phyloP scores from a whole-genome alignment of 2,888 invertebrate genomes.

The Heliconius aoede region DNA sequence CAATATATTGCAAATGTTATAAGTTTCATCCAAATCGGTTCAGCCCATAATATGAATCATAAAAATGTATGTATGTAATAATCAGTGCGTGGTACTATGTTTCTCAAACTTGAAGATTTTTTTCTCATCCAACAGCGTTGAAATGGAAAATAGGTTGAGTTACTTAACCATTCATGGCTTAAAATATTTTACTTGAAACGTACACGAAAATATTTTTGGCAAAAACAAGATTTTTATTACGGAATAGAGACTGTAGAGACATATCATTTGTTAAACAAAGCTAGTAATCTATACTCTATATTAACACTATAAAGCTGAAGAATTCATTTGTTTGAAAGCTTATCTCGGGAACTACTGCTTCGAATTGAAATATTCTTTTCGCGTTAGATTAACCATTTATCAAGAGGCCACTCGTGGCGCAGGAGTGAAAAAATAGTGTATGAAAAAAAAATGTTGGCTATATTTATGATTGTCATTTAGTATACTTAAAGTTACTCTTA shows the following conservation, averaged over 20 bases:
- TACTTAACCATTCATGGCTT: neutral
- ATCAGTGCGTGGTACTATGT: constrained; percentile 56
- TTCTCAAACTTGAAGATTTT: constrained; percentile 49
- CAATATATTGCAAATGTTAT: constrained; percentile 9
- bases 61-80: constrained; percentile 61
- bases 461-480: too few species aligned
- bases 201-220: neutral
- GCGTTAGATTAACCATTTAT: too few species aligned
- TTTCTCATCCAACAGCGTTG: neutral
- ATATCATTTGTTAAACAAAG: too few species aligned
- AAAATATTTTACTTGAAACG: neutral
- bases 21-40: constrained; percentile 43
- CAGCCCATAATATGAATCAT: constrained; percentile 46
- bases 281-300: too few species aligned
- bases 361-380: too few species aligned
- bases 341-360: too few species aligned
- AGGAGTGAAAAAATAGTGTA: too few species aligned
- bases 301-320: too few species aligned
- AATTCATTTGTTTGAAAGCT: too few species aligned
- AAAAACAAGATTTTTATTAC: neutral
- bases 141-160: constrained; percentile 7
- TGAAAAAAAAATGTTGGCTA: too few species aligned
- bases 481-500: too few species aligned
- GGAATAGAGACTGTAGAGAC: neutral
- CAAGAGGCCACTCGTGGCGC: neutral